Base-by-base conservation (phyloP, 2,888 invertebrate species). In the Neria commutata region DNA sequence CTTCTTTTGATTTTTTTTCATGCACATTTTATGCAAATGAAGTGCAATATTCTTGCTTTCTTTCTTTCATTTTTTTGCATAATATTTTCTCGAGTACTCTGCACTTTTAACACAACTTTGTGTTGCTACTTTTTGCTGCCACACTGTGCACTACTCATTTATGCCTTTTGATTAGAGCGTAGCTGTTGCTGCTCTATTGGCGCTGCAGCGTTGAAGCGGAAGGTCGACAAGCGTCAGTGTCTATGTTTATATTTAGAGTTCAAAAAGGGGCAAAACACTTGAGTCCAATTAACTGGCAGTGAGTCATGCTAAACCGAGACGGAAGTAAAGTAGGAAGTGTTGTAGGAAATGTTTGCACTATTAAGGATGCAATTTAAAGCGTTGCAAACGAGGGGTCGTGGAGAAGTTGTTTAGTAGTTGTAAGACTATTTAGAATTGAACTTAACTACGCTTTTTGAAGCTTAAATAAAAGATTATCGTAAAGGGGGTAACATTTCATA, bases 111-210 rank as follows among this genome's bases (percentile, higher is more conserved):
- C n/a, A n/a, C n/a, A n/a, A n/a, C n/a, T n/a, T n/a, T n/a, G 37
- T 37, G 37, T 37, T 37, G 37, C n/a, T 37, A n/a, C n/a, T 37
- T 37, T 37, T 37, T 37, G 37, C n/a, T 37, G 37, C n/a, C n/a
- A n/a, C 29, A 14, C 11, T 37, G 4, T 8, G 37, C n/a, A n/a
- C 16, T 37, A n/a, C 37, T 37, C 42, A 42, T 42, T 42, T 42
- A 19, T 42, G 42, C 42, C 14, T 17, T 42, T 42, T 21, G 19
- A 19, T 42, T 42, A 42, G 19, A 42, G 14, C 14, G 21, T 19
- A 42, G 19, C 21, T 21, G 19, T 19, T 17, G 42, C 42, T 8
- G 17, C 21, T 42, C 5, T 42, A 19, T 17, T 42, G 17, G 42
- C 4, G 42, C 19, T n/a, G n/a, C 11, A 37, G 42, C 21, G 42